phyloP scores from a whole-genome alignment of 2,797 vertebrate genomes.

The Melanotaenia parkinsoni region DNA sequence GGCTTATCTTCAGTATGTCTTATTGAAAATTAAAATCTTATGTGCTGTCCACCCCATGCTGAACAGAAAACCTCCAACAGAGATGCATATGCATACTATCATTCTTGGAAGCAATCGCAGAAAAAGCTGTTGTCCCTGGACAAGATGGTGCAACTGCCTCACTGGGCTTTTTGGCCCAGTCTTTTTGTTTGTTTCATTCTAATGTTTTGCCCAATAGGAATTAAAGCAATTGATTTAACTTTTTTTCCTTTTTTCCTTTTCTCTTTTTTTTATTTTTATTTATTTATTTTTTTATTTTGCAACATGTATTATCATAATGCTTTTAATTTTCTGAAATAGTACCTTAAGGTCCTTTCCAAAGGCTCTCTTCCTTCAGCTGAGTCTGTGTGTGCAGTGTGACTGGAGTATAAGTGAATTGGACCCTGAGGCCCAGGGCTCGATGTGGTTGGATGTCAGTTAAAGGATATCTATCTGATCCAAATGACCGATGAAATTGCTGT shows the following conservation, averaged over 20 bases:
- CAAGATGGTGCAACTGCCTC: constrained; percentile 69
- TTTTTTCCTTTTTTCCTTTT: constrained; percentile 47
- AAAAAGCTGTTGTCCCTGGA: constrained; percentile 72
- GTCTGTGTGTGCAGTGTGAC: constrained; percentile 78
- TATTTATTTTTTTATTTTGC: constrained; percentile 66
- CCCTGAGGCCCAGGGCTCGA: constrained; percentile 63
- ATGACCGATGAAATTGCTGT: constrained; percentile 86
- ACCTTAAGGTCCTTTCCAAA: constrained; percentile 73
- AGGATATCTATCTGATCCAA: constrained; percentile 80
- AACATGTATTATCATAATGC: constrained; percentile 76
- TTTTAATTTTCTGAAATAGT: constrained; percentile 78
- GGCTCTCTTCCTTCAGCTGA: constrained; percentile 76
- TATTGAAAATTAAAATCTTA: constrained; percentile 74
- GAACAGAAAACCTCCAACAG: constrained; percentile 73
- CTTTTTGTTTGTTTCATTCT: constrained; percentile 40
- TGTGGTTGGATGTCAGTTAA: constrained; percentile 79
- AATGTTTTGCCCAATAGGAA: constrained; percentile 76
- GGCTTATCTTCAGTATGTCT: constrained; percentile 73
- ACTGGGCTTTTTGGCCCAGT: constrained; percentile 44
- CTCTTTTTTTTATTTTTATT: constrained; percentile 24
- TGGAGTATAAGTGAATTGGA: constrained; percentile 74
- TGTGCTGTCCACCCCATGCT: constrained; percentile 81
- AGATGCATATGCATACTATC: constrained; percentile 68
- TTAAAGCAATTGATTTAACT: constrained; percentile 77
- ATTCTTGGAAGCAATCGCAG: constrained; percentile 79